phyloP scores from a whole-genome alignment of 2,888 invertebrate genomes.

The Dorcus parallelipipedus region DNA sequence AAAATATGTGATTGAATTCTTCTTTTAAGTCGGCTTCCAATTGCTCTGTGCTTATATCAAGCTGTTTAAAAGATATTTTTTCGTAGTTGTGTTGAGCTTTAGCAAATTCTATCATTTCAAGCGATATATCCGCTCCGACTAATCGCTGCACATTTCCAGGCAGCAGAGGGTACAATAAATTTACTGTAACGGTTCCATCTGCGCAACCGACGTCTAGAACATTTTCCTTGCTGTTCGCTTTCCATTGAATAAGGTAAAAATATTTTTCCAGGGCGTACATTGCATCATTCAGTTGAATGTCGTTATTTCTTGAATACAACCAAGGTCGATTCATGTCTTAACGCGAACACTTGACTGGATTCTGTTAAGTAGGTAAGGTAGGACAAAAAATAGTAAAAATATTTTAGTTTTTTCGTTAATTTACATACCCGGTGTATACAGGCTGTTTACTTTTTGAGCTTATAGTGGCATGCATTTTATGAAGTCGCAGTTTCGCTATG shows the following conservation, averaged over 20 bases:
- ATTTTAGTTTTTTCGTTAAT: too few species aligned
- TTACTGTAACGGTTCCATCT: slow-evolving; percentile 65
- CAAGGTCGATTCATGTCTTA: slow-evolving; percentile 59
- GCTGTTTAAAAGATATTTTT: slow-evolving; percentile 46
- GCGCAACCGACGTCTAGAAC: slow-evolving; percentile 73
- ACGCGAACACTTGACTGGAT: too few species aligned
- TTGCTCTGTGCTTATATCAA: slow-evolving; percentile 58
- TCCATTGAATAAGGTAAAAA: slow-evolving; percentile 51
- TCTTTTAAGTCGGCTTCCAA: slow-evolving; percentile 51
- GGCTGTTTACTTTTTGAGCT: too few species aligned
- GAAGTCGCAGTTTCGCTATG: too few species aligned
- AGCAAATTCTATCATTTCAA: slow-evolving; percentile 65
- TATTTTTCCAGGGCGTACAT: slow-evolving; percentile 63
- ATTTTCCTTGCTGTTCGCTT: slow-evolving; percentile 50
- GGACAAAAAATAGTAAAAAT: too few species aligned
- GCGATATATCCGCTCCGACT: slow-evolving; percentile 67
- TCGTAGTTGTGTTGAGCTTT: slow-evolving; percentile 45
- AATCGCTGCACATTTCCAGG: slow-evolving; percentile 54
- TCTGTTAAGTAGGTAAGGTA: too few species aligned
- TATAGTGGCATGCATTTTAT: too few species aligned
- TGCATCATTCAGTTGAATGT: slow-evolving; percentile 66
- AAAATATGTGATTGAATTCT: slow-evolving; percentile 66
- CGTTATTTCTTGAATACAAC: slow-evolving; percentile 65
- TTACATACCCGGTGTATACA: too few species aligned
- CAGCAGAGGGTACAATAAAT: slow-evolving; percentile 61